Percentiles rank a stretch among this genome's conserved stretches.
Evolutionary conservation across 2,113 vertebrate species (phyloP).

Genomic region (Nansenia antarctica): DNA sequence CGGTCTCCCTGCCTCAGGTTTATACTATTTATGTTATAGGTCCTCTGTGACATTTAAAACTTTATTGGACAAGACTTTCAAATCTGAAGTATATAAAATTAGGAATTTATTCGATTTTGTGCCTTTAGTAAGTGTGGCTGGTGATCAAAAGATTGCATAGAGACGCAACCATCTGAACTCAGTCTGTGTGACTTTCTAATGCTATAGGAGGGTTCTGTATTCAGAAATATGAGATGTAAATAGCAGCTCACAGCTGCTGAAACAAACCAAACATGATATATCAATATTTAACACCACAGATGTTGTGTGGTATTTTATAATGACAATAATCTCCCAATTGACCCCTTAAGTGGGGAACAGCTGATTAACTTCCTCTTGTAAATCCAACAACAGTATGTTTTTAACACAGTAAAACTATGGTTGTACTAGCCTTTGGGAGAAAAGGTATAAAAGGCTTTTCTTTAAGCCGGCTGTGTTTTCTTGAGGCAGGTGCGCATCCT

Average conservation of each 20-base stretch:
- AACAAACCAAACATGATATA: slow-evolving; percentile 60
- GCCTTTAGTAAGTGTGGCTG: slow-evolving; percentile 84
- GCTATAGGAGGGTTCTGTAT: slow-evolving; percentile 27
- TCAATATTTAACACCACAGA: slow-evolving; percentile 66
- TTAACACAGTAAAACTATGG: no score
- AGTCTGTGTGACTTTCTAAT: slow-evolving; percentile 35
- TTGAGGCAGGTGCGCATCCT: slow-evolving; percentile 60
- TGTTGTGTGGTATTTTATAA: slow-evolving; percentile 63
- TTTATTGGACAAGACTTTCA: slow-evolving; percentile 98
- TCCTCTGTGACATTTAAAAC: slow-evolving; percentile 98
- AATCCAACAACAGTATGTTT: slow-evolving; percentile 20
- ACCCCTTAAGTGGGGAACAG: slow-evolving; percentile 32
- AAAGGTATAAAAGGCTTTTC: slow-evolving; percentile 46
- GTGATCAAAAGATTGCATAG: slow-evolving; percentile 82
- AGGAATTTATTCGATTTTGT: slow-evolving; percentile 94
- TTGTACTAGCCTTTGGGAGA: no score
- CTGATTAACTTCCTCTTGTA: slow-evolving; percentile 29
- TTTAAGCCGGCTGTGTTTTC: slow-evolving; percentile 27
- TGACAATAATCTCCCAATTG: slow-evolving; percentile 54
- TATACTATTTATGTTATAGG: slow-evolving; percentile 90
- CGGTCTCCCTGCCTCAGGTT: slow-evolving; percentile 87
- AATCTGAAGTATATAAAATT: slow-evolving; percentile 98
- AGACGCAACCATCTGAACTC: slow-evolving; percentile 71
- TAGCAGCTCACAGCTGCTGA: slow-evolving; percentile 59
- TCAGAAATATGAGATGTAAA: slow-evolving; percentile 53